Base-by-base conservation (phyloP, 2,797 vertebrate genomes). In the Neoniphon sammara region DNA sequence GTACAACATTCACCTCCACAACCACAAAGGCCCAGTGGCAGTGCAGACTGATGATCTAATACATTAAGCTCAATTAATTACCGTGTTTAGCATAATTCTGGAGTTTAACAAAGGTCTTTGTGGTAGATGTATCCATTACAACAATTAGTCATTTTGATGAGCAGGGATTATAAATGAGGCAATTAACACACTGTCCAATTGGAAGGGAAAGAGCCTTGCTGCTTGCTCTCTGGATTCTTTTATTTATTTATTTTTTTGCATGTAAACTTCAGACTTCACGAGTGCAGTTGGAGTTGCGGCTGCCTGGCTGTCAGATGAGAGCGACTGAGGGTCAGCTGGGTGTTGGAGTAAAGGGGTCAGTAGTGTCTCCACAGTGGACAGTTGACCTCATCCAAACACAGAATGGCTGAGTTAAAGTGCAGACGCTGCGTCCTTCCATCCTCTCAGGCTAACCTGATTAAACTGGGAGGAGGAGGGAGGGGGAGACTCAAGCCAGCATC, bases 121-220 rank as follows among this genome's bases (percentile, higher is more conserved):
- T 85, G 75, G 80, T 87, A 78, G 87, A 88, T 76, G 82, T 81
- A 70, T 83, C 77, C 78, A 66, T 90, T 82, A 75, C 86, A 75
- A 85, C 89, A 88, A 93, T 94, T 92, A 90, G 73, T 93, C 92
- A 92, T 89, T 86, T 89, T 89, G 87, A 92, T 85, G 88, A 91
- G 90, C 82, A 60, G 77, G 75, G 92, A 91, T 93, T 92, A 93
- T 93, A 91, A 93, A 94, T 91, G 90, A 93, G 91, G 89, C 90
- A 89, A 94, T 94, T 94, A 94, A 88, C 88, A 73, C 44, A 5
- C 84, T 90, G 92, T 93, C 88, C 89, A 84, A 89, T 86, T 70
- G 83, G 82, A 80, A 80, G 87, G 81, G 76, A 79, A 87, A 89
- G 77, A 85, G 85, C 81, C 63, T 62, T 25, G 15, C 78, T 21